Base-by-base conservation (phyloP, 2,888 invertebrate genomes). In the Drosophila subquinaria region DNA sequence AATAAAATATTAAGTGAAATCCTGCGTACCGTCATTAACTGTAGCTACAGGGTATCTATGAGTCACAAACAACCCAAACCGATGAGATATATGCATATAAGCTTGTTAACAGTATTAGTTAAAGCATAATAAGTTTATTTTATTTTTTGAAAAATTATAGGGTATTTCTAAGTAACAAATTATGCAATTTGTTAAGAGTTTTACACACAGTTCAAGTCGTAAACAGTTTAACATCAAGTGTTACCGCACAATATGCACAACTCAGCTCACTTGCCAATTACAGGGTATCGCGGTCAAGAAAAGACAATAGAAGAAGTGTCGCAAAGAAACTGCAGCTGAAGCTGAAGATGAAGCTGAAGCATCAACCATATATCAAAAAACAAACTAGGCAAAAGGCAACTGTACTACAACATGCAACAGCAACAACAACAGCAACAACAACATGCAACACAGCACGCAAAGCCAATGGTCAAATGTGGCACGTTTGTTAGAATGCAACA, bases 341-440 rank as follows among this genome's bases (percentile, higher is more conserved):
- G 5, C 8, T 27, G 27, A 4, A 27, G 27, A 27, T 27, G 5
- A 27, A 9, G 47, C 43, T 51, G 42, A 42, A 43, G 65, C 55
- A 53, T 55, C 53, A 55, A 38, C 30, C 15, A 79, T 51, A 45
- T 60, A 65, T 74, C 65, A 67, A 73, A 74, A 63, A 73, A 30
- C 30, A 30, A 30, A 30, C 33, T 43, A 64, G 74, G 69, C 76
- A 40, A 71, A 75, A 80, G 70, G 59, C 73, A 87, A 89, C 84
- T 84, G 83, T 83, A 81, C 87, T 83, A 81, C 87, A 84, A 80
- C 83, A 81, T 73, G 66, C 69, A 64, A 80, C 51, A 38, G 36
- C 47, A 57, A 55, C 33, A 60, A 36, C 47, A 57, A 50, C 33
- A 60, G 6, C 27, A 27, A 1, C 78, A 78, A 73, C 76, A 75